A percentile compares a stretch with the other conserved stretches of the same genome.
Evolutionary conservation across 2,113 vertebrate genomes (phyloP).

Genomic region (Candoia aspera): DNA sequence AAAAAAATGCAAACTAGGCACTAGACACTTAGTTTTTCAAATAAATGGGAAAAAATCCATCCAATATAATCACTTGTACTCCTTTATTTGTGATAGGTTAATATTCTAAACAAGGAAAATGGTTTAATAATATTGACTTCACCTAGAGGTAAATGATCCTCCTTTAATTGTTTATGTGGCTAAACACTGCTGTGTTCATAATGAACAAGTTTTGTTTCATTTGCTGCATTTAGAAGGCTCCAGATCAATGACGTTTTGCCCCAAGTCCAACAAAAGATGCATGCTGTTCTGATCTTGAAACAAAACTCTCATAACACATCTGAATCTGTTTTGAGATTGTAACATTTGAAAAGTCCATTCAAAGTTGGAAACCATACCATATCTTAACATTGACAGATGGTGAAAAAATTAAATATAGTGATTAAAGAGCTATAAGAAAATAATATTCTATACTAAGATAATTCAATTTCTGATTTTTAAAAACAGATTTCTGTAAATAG

Average conservation of each 20-base stretch:
- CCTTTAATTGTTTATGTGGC: not conserved
- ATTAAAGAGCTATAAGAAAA: not conserved
- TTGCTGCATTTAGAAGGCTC: not conserved
- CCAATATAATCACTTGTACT: conserved; percentile 19
- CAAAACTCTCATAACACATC: not conserved
- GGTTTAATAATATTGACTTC: not conserved
- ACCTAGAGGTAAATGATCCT: not conserved
- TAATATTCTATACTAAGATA: not conserved
- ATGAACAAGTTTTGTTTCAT: conserved; percentile 10
- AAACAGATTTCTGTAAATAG: not conserved
- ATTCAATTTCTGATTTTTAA: not conserved
- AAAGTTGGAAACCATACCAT: not conserved
- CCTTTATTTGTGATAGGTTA: not conserved
- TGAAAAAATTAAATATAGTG: not conserved
- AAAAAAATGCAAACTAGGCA: conserved; percentile 39
- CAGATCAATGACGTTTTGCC: not conserved
- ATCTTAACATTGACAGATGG: not conserved
- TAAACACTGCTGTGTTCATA: conserved; percentile 23
- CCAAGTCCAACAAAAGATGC: not conserved
- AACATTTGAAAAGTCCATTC: not conserved
- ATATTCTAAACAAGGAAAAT: conserved; percentile 21
- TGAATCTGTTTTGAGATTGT: not conserved
- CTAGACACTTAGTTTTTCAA: not conserved
- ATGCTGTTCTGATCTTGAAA: not conserved
- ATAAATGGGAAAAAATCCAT: not conserved